A percentile compares a stretch with the other conserved stretches of the same genome.
These are phyloP conservation scores for Euleptes europaea DNA, from an alignment of 2,113 vertebrate genomes.

Conservation along the genomic window DNA sequence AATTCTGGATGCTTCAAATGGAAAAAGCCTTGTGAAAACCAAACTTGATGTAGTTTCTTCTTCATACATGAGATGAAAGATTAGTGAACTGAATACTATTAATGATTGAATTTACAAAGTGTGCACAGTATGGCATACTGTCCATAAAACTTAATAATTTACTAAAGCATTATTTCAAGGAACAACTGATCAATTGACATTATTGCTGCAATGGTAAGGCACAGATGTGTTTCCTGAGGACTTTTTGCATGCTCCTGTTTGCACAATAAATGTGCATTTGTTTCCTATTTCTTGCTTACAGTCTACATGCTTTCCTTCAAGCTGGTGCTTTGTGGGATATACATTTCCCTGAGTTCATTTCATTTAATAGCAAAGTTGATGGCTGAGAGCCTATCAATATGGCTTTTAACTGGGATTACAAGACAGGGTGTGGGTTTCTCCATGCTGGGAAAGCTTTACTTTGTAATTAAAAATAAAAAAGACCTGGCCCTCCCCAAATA, in stretches of 20 bases:
- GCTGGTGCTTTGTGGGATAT: background rate
- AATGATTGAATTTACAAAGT: background rate
- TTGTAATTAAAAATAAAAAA: too few relatives aligned
- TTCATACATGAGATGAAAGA: background rate
- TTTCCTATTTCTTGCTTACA: background rate
- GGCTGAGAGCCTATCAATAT: too few relatives aligned
- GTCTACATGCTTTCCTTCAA: background rate
- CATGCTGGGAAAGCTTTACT: too few relatives aligned
- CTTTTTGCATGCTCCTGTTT: background rate
- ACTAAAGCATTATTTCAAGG: background rate
- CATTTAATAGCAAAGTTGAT: too few relatives aligned
- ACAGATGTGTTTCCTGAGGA: background rate
- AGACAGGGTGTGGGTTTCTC: too few relatives aligned
- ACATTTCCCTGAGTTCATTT: background rate
- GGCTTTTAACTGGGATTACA: too few relatives aligned
- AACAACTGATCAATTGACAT: background rate
- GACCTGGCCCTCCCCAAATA: too few relatives aligned
- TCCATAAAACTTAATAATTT: background rate
- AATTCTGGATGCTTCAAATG: background rate
- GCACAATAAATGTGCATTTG: background rate
- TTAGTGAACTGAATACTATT: background rate
- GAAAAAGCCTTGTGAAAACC: background rate
- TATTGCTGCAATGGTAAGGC: background rate
- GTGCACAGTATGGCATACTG: background rate
- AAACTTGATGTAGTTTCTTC: background rate